phyloP scores from a whole-genome alignment of 1,140 invertebrate species.

The Kradibia gibbosae region DNA sequence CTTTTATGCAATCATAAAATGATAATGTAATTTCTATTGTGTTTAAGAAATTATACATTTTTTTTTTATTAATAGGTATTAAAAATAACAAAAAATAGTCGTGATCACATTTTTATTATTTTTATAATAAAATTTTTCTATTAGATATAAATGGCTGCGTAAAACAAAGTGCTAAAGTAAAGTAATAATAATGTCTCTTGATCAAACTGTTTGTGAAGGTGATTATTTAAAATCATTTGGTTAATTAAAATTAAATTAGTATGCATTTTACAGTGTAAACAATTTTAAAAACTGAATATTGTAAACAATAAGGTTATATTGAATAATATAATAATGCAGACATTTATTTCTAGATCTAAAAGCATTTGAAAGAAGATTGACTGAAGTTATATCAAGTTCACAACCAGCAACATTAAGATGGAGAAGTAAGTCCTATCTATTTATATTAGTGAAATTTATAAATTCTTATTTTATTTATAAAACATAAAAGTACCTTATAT shows the following conservation, averaged over 20 bases:
- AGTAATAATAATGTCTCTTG: constrained; percentile 77
- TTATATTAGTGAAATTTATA: not conserved
- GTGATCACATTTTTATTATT: not conserved
- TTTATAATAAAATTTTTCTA: not conserved
- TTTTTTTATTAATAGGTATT: not conserved
- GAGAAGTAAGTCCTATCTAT: constrained; percentile 82
- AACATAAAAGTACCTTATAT: too few relatives aligned
- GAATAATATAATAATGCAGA: constrained; percentile 29
- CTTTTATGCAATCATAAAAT: not conserved
- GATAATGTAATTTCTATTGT: not conserved
- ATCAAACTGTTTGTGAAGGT: constrained; percentile 86
- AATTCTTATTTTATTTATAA: constrained; percentile 25
- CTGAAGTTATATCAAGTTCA: constrained; percentile 95
- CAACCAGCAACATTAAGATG: constrained; percentile 93
- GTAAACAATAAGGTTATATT: constrained; percentile 33
- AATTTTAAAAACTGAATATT: constrained; percentile 11
- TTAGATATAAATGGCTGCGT: not conserved
- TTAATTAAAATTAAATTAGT: not conserved
- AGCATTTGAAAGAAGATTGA: constrained; percentile 94
- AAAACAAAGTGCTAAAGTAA: not conserved
- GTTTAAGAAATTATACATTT: not conserved
- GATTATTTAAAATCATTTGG: constrained; percentile 52
- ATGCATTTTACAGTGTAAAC: constrained; percentile 14
- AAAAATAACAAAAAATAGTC: not conserved
- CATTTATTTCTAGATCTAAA: constrained; percentile 87